These are phyloP conservation scores for Cyclargus thomasi DNA, from an alignment of 1,140 invertebrate species.

Conservation along the genomic window DNA sequence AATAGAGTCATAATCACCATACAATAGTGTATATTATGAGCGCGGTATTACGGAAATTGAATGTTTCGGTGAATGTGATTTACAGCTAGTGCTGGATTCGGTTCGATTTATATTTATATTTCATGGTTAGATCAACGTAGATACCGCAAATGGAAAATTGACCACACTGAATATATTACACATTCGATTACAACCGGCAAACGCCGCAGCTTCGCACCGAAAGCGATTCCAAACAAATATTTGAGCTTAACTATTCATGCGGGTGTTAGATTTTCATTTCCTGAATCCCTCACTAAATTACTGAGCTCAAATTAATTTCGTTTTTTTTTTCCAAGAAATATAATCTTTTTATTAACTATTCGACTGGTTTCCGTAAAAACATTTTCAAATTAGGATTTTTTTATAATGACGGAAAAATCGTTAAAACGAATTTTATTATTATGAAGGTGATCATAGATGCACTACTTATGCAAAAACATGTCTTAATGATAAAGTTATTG, in stretches of 20 bases:
- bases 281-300: no score
- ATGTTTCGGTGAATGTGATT: conserved; percentile 33
- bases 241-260: background rate
- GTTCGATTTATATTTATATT: conserved; percentile 18
- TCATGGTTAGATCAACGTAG: conserved; percentile 10
- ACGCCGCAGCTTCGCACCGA: background rate
- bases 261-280: background rate
- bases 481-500: no score
- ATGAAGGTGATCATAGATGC: no score
- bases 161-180: conserved; percentile 1
- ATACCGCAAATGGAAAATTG: conserved; percentile 3
- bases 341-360: no score
- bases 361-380: no score
- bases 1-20: conserved; percentile 21
- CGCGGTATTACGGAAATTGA: conserved; percentile 44
- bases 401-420: no score
- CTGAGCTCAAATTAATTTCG: no score
- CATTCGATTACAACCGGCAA: background rate
- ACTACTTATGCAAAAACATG: no score
- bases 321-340: no score
- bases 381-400: no score
- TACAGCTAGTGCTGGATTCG: conserved; percentile 21
- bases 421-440: no score
- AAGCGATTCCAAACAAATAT: background rate
- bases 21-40: conserved; percentile 24